Percentiles rank a stretch among this genome's conserved stretches.
Evolutionary conservation across 2,797 vertebrate species (phyloP).

Genomic region (Capromys pilorides): DNA sequence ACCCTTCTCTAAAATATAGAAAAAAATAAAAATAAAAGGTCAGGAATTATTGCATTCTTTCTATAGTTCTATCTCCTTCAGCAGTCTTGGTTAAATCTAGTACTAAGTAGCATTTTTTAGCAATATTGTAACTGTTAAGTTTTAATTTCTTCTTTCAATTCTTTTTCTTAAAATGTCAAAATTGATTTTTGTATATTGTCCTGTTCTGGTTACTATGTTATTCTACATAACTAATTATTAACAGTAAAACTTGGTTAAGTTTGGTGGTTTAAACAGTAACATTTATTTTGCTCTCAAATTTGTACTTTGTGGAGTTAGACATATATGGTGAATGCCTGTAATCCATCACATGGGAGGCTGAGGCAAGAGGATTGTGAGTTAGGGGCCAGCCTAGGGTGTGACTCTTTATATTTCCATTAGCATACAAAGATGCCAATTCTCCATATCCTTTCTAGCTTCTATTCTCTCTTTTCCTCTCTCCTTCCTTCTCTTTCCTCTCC

Average conservation of each 20-base stretch:
- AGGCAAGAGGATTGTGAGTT: neutral
- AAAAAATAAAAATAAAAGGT: too few relatives aligned
- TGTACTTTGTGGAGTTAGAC: neutral
- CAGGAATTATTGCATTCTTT: neutral
- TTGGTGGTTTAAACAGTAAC: neutral
- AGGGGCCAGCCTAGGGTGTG: neutral
- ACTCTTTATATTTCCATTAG: neutral
- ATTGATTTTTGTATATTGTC: neutral
- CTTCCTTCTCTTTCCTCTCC: neutral
- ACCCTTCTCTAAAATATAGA: too few relatives aligned
- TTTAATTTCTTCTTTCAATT: slow-evolving; percentile 37
- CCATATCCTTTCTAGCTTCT: neutral
- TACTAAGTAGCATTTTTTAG: neutral
- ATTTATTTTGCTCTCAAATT: neutral
- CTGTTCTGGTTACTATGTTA: neutral
- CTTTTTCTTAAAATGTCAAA: slow-evolving; percentile 14
- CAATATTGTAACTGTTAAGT: slow-evolving; percentile 4
- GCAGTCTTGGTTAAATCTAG: neutral
- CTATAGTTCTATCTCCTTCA: neutral
- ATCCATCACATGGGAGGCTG: neutral
- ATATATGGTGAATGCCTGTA: neutral
- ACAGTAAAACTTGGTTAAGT: neutral
- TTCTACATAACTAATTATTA: neutral
- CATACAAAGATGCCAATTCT: neutral
- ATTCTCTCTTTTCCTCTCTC: neutral